A percentile compares a stretch with the other conserved stretches of the same genome.
These are phyloP conservation scores for Clunio marinus DNA, from an alignment of 2,888 invertebrate genomes.

Conservation along the genomic window DNA sequence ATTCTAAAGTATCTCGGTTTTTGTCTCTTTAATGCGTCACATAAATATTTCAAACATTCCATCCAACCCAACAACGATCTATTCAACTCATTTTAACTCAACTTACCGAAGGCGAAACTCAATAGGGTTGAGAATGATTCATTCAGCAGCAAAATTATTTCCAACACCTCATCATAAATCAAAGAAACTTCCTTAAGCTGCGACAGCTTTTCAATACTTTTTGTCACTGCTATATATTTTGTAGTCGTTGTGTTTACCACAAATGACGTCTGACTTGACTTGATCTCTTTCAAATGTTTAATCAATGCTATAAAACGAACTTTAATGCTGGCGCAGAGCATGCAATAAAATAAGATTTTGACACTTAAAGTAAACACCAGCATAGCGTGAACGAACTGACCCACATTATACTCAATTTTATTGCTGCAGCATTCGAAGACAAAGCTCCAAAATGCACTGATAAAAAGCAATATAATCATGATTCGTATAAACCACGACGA, in stretches of 20 bases:
- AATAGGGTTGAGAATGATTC: constrained; percentile 23
- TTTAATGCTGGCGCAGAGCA: constrained; percentile 3
- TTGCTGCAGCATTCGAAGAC: background rate
- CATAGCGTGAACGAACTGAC: background rate
- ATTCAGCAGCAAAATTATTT: constrained; percentile 11
- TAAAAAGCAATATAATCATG: background rate
- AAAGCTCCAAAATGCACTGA: constrained; percentile 6
- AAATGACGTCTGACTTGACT: background rate
- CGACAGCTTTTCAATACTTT: background rate
- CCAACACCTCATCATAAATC: constrained; percentile 32
- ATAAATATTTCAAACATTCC: background rate
- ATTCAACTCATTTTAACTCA: no score
- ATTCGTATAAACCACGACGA: background rate
- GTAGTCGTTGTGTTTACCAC: no score
- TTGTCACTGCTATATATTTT: background rate
- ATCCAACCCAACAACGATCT: no score
- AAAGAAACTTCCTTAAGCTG: constrained; percentile 20
- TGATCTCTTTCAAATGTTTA: constrained; percentile 1
- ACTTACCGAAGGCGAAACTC: constrained; percentile 13
- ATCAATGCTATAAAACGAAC: background rate
- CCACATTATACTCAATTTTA: constrained; percentile 2
- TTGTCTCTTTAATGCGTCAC: no score
- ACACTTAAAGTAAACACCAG: constrained; percentile 11
- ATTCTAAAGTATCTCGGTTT: background rate
- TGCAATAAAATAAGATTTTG: constrained; percentile 4